phyloP scores from a whole-genome alignment of 2,113 vertebrate species.

The Archocentrus centrarchus region DNA sequence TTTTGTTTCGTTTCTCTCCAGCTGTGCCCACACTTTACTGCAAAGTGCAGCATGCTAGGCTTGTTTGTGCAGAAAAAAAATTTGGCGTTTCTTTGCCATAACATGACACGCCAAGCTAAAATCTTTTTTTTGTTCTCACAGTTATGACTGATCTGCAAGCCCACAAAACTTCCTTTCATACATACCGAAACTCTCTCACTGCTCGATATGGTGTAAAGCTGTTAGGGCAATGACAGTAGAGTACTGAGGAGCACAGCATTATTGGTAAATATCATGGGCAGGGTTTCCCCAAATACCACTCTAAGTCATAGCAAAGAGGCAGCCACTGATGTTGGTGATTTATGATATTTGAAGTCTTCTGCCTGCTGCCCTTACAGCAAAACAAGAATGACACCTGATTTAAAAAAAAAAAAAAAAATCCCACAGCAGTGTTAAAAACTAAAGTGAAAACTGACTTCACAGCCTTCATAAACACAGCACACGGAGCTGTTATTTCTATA shows the following conservation, averaged over 20 bases:
- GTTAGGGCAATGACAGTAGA: constrained; percentile 12
- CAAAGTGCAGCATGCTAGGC: constrained; percentile 3
- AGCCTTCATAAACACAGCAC: constrained; percentile 55
- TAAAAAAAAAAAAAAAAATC: constrained; percentile 13
- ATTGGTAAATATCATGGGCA: constrained; percentile 48
- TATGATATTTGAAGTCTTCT: neutral
- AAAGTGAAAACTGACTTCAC: constrained; percentile 47
- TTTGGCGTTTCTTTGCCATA: neutral
- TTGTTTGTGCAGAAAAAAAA: constrained; percentile 28
- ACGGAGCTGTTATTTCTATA: constrained; percentile 70
- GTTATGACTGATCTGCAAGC: constrained; percentile 33
- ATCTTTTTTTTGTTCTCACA: constrained; percentile 13
- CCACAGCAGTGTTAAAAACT: constrained; percentile 22
- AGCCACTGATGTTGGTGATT: constrained; percentile 18
- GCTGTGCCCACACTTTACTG: constrained; percentile 18
- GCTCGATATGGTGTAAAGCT: constrained; percentile 4
- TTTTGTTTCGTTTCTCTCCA: neutral
- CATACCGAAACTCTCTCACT: constrained; percentile 58
- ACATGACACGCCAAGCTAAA: constrained; percentile 10
- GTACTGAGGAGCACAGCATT: constrained; percentile 32
- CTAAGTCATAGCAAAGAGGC: constrained; percentile 1
- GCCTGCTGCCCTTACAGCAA: neutral
- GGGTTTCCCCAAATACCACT: constrained; percentile 46
- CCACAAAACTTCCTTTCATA: constrained; percentile 65
- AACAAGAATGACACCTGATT: constrained; percentile 17